Base-by-base conservation (phyloP, 2,888 invertebrate genomes). In the Nymphalis c-album region DNA sequence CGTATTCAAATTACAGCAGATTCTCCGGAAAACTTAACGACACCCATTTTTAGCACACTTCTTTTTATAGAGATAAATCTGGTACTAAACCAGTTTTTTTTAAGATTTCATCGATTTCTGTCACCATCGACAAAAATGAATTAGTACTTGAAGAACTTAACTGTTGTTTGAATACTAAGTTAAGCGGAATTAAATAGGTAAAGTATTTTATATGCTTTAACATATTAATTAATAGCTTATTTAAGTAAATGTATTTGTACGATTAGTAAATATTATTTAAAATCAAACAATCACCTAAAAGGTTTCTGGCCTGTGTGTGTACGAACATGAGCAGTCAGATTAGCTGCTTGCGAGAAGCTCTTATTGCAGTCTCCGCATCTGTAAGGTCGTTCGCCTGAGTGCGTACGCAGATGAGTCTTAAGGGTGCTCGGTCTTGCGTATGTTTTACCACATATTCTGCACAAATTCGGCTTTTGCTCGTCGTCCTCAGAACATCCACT, bases 221-320 rank as follows among this genome's bases (percentile, higher is more conserved):
- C 8, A 10, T 35, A 35, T 40, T 40, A 8, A 40, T 40, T 2
- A 40, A 10, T 10, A 7, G 10, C 7, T 40, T 10, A 2, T 40
- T 13, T 40, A 10, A 40, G 4, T 3, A 40, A 31, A n/a, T 17
- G 2, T n/a, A 7, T n/a, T 47, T 4, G 6, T 47, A 47, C 2
- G 0, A 5, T 7, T 35, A 2, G 0, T 8, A 1, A 35, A 60
- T 18, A 13, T 64, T 16, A 8, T 40, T 40, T 26, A 4, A 22
- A 20, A 50, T 16, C 2, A 51, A 8, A 7, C 17, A 63, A 75
- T 71, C 78, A 93, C 93, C 93, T 85, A 85, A 99, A 99, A 53
- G 99, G 99, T 84, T 99, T 99, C 91, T 99, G 99, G 1, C 99
- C 99, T 70, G 97, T 97, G 88, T 99, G 99, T 6, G 98, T 98